These are phyloP conservation scores for Holothuria leucospilota DNA, from an alignment of 53 echinoderm and acorn worm genomes.

Conservation along the genomic window DNA sequence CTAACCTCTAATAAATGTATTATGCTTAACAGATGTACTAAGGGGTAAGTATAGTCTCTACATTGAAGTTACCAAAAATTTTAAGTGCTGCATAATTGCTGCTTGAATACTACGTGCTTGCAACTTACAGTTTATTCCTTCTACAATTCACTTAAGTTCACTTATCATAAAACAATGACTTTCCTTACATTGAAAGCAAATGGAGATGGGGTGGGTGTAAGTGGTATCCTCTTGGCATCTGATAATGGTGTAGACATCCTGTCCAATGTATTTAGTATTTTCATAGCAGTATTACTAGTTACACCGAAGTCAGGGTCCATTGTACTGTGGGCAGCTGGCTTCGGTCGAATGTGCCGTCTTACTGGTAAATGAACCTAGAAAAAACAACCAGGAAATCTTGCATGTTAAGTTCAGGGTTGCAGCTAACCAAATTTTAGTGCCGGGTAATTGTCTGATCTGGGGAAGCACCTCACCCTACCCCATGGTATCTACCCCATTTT, in stretches of 20 bases:
- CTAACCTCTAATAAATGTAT: too few relatives aligned
- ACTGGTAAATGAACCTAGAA: slow-evolving; percentile 88
- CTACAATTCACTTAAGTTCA: background rate
- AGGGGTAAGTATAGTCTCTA: too few relatives aligned
- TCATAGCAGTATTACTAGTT: slow-evolving; percentile 90
- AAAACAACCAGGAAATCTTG: background rate
- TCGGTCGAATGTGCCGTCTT: slow-evolving; percentile 82
- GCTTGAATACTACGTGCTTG: background rate
- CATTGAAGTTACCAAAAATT: too few relatives aligned
- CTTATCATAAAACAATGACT: background rate
- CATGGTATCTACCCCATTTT: too few relatives aligned
- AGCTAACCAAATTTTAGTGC: too few relatives aligned
- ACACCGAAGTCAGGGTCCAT: slow-evolving; percentile 66
- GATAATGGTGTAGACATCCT: slow-evolving; percentile 95
- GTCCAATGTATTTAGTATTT: slow-evolving; percentile 90
- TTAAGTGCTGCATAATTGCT: background rate
- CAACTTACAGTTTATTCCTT: background rate
- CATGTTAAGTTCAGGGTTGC: too few relatives aligned
- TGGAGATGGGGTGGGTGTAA: slow-evolving; percentile 83
- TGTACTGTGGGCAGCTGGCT: slow-evolving; percentile 51
- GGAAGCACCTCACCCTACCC: too few relatives aligned
- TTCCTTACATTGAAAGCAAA: slow-evolving; percentile 82
- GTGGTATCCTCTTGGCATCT: slow-evolving; percentile 94
- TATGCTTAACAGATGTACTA: too few relatives aligned
- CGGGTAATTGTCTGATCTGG: too few relatives aligned